Evolutionary conservation across 1,140 invertebrate species (phyloP).

Genomic region (Drosophila arawakana): DNA sequence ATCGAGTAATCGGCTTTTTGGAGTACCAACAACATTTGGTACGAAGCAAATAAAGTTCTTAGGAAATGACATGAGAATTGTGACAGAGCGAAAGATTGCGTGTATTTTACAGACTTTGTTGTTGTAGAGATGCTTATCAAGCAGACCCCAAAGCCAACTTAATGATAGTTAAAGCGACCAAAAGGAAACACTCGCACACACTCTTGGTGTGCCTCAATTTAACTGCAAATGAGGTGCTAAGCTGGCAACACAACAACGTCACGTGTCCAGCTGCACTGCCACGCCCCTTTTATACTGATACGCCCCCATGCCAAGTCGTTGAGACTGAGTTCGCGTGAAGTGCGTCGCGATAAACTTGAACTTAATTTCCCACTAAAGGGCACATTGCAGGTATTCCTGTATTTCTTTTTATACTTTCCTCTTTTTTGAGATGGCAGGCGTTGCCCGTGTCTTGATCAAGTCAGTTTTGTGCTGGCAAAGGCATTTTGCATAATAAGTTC

Average conservation of each 20-base stretch:
- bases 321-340: slow-evolving; percentile 44
- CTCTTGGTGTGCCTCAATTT: slow-evolving; percentile 4
- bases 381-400: slow-evolving; percentile 9
- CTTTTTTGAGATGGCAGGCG: slow-evolving; percentile 28
- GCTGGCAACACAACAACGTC: slow-evolving; percentile 48
- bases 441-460: slow-evolving; percentile 32
- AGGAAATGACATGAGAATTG: slow-evolving; percentile 46
- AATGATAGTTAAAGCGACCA: slow-evolving; percentile 34
- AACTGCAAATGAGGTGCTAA: slow-evolving; percentile 67
- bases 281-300: slow-evolving; percentile 1
- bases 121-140: slow-evolving; percentile 31
- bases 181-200: slow-evolving; percentile 12
- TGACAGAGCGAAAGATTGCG: slow-evolving; percentile 46
- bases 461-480: slow-evolving; percentile 8
- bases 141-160: slow-evolving; percentile 10
- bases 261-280: slow-evolving; percentile 42
- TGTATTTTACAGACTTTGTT: slow-evolving; percentile 16
- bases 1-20: slow-evolving; percentile 38
- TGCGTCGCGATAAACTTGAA: slow-evolving; percentile 56
- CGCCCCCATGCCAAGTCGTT: neutral
- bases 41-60: slow-evolving; percentile 36
- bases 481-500: slow-evolving; percentile 60
- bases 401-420: neutral
- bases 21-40: slow-evolving; percentile 8
- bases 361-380: slow-evolving; percentile 59